Conservation (phyloP, 1,140 invertebrate genomes). For the Danaus plexippus region DNA sequence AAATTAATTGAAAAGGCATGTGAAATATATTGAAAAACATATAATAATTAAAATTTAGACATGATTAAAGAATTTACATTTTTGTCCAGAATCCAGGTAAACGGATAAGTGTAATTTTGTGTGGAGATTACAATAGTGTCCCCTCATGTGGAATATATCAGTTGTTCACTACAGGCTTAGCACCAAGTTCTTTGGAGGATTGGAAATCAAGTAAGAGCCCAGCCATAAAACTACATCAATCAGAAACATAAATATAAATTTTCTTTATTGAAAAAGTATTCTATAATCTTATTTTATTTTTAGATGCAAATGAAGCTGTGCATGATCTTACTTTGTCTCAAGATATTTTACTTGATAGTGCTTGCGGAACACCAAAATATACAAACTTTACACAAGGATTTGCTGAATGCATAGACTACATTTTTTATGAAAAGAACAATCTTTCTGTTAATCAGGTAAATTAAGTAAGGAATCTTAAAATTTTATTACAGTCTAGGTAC, state of each 20-base stretch:
- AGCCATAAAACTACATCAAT: slow-evolving; percentile 6
- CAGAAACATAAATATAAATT: slow-evolving; percentile 15
- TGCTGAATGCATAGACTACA: slow-evolving; percentile 92
- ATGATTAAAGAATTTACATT: slow-evolving; percentile 7
- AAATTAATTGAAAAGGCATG: slow-evolving; percentile 64
- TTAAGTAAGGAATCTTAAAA: neutral
- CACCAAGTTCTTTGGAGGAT: slow-evolving; percentile 77
- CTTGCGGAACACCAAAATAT: slow-evolving; percentile 82
- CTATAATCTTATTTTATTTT: slow-evolving; percentile 29
- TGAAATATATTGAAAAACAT: slow-evolving; percentile 2
- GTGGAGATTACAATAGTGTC: slow-evolving; percentile 90
- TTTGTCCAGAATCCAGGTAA: slow-evolving; percentile 70
- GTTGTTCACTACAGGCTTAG: slow-evolving; percentile 77
- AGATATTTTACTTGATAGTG: slow-evolving; percentile 76
- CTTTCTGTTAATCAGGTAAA: slow-evolving; percentile 76
- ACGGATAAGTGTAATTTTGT: slow-evolving; percentile 78
- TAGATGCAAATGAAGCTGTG: slow-evolving; percentile 78
- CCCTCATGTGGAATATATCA: slow-evolving; percentile 86
- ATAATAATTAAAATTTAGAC: neutral
- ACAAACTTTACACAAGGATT: slow-evolving; percentile 91
- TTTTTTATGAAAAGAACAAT: slow-evolving; percentile 83
- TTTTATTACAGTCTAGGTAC: too few species aligned
- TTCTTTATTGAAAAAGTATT: slow-evolving; percentile 7
- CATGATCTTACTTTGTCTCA: slow-evolving; percentile 75
- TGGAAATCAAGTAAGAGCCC: slow-evolving; percentile 82